phyloP scores from a whole-genome alignment of 2,797 vertebrate species.

The Thunnus albacares region DNA sequence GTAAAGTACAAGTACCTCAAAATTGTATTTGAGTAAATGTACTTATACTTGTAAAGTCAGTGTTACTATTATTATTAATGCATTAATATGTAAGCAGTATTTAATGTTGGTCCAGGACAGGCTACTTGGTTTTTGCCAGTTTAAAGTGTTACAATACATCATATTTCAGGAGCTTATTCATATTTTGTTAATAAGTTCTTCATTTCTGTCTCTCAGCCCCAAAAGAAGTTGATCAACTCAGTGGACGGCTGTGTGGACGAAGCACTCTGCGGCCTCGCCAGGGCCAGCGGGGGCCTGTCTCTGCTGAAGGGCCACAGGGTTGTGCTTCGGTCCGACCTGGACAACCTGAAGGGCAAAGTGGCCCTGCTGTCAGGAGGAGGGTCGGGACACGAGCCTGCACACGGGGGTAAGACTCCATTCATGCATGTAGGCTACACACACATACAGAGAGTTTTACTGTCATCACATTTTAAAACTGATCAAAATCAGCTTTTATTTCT shows the following conservation, averaged over 20 bases:
- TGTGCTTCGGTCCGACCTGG: slow-evolving; percentile 88
- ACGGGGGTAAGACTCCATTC: slow-evolving; percentile 85
- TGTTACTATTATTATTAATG: too few relatives aligned
- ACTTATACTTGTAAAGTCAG: too few relatives aligned
- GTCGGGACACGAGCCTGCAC: slow-evolving; percentile 95
- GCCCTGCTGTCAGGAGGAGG: slow-evolving; percentile 94
- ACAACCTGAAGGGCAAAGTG: slow-evolving; percentile 87
- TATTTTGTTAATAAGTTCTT: accelerated
- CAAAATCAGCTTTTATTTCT: too few relatives aligned
- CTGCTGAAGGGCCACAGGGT: slow-evolving; percentile 91
- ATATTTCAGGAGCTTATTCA: not conserved
- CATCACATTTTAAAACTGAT: too few relatives aligned
- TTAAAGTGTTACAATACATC: not conserved
- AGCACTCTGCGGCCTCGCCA: slow-evolving; percentile 87
- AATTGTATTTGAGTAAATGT: too few relatives aligned
- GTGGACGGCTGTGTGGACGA: slow-evolving; percentile 90
- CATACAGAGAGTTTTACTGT: too few relatives aligned
- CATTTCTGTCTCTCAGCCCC: slow-evolving; percentile 49
- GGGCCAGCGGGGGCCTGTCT: slow-evolving; percentile 81
- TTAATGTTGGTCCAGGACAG: too few relatives aligned
- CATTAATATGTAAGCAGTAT: too few relatives aligned
- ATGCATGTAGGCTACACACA: too few relatives aligned
- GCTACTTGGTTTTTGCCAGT: too few relatives aligned
- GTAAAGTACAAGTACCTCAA: too few relatives aligned
- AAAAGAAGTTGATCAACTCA: slow-evolving; percentile 91